Base-by-base conservation (phyloP, 2,888 invertebrate species). In the Acheta domesticus region DNA sequence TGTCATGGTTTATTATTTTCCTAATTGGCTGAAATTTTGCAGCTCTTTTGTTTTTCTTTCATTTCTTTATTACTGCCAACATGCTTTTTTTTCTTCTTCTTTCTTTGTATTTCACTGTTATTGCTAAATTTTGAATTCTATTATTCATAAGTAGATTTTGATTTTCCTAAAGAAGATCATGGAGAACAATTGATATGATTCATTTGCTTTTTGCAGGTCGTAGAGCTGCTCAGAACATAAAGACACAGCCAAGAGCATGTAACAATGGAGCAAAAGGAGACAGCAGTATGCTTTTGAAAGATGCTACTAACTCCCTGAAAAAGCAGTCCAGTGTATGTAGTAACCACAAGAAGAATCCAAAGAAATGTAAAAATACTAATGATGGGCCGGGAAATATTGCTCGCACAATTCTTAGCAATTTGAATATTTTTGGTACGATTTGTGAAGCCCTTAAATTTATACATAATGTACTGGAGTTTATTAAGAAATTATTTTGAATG, bases 321-420 rank as follows among this genome's bases (percentile, higher is more conserved):
- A 62, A 62, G n/a, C 62, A 62, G n/a, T n/a, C 62, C n/a, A 62
- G 62, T 62, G 1, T 62, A 19, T 19, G 16, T 5, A n/a, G 14
- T 19, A 62, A 2, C 4, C 62, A 73, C 48, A 80, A 78, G 79
- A 81, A 87, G 82, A 81, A 77, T 74, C 75, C 77, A 75, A 79
- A 77, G 74, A 78, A 79, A n/a, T 76, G 23, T 49, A 81, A 81
- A 78, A 85, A 86, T 85, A 83, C 87, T 74, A 88, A 89, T 80
- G 88, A 88, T 77, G 88, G 88, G 49, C 86, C 91, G 84, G 89
- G 91, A 19, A 92, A 92, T 85, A 90, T 95, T 76, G 93, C 93
- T 3, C 88, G 94, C 50, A 93, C 94, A 84, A 94, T 95, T 85
- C 88, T 94, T 62, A 94, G 94, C 85, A 95, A 95, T 86, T 88